Evolutionary conservation across 2,888 invertebrate genomes (phyloP).

Genomic region (Cerceris ruficornis): DNA sequence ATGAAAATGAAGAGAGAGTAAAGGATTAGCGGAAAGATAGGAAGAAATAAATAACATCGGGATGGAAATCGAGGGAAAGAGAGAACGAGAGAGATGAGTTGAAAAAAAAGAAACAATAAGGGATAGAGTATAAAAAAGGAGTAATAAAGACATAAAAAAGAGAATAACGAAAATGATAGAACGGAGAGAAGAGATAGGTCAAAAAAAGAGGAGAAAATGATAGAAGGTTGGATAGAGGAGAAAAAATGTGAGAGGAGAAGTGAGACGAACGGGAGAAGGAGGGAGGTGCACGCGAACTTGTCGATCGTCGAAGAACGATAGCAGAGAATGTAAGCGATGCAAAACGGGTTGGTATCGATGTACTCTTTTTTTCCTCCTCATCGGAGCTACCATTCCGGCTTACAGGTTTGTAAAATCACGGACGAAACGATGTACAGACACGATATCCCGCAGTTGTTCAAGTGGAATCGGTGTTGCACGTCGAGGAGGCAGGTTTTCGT

Average conservation of each 20-base stretch:
- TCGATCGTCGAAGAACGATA: slow-evolving; percentile 38
- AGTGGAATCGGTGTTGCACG: slow-evolving; percentile 58
- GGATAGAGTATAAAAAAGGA: no score
- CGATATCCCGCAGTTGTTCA: slow-evolving; percentile 53
- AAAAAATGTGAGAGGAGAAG: background rate
- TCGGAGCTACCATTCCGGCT: slow-evolving; percentile 43
- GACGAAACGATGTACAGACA: slow-evolving; percentile 54
- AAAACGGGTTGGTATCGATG: slow-evolving; percentile 42
- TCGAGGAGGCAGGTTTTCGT: slow-evolving; percentile 59
- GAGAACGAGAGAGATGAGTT: no score
- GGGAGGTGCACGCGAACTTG: slow-evolving; percentile 15
- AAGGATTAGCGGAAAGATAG: no score
- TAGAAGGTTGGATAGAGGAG: no score
- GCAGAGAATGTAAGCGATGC: slow-evolving; percentile 40
- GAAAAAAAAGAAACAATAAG: no score
- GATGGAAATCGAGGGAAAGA: no score
- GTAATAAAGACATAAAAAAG: no score
- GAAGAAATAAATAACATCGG: no score
- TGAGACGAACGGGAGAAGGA: background rate
- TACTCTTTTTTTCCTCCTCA: slow-evolving; percentile 27
- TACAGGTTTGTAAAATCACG: slow-evolving; percentile 60
- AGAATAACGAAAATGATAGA: no score
- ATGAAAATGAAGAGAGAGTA: no score
- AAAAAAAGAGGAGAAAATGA: no score
- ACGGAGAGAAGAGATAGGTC: no score